A percentile compares a stretch with the other conserved stretches of the same genome.
Evolutionary conservation across 1,140 invertebrate species (phyloP).

Genomic region (Drosophila repletoides): DNA sequence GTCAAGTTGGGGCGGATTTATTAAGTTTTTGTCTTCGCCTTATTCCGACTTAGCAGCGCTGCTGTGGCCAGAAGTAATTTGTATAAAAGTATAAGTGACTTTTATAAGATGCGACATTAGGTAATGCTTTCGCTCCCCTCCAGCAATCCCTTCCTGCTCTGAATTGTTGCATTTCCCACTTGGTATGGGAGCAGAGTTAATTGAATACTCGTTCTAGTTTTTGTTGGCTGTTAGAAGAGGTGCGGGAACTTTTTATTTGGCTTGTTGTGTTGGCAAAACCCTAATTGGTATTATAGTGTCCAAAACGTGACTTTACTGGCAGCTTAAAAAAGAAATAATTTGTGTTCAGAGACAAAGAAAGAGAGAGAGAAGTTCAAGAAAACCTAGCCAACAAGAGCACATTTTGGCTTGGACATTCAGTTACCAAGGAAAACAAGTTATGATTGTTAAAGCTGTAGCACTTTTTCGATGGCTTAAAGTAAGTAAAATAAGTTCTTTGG

Average conservation of each 20-base stretch:
- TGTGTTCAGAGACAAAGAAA: background rate
- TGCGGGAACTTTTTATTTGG: background rate
- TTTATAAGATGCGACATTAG: constrained; percentile 71
- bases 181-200: constrained; percentile 40
- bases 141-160: no score
- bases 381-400: no score
- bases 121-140: no score
- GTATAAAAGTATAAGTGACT: constrained; percentile 71
- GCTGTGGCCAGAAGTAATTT: constrained; percentile 64
- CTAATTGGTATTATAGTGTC: constrained; percentile 50
- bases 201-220: constrained; percentile 47
- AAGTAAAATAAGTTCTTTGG: no score
- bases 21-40: constrained; percentile 49
- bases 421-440: no score
- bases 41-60: constrained; percentile 13
- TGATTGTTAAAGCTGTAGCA: no score
- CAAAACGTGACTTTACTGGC: background rate
- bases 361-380: no score
- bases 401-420: no score
- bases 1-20: constrained; percentile 46
- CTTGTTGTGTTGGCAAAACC: constrained; percentile 7
- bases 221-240: background rate
- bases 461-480: no score
- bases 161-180: constrained; percentile 4
- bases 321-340: background rate